Conservation (phyloP, 2,113 vertebrate genomes). For the Nanorana parkeri region DNA sequence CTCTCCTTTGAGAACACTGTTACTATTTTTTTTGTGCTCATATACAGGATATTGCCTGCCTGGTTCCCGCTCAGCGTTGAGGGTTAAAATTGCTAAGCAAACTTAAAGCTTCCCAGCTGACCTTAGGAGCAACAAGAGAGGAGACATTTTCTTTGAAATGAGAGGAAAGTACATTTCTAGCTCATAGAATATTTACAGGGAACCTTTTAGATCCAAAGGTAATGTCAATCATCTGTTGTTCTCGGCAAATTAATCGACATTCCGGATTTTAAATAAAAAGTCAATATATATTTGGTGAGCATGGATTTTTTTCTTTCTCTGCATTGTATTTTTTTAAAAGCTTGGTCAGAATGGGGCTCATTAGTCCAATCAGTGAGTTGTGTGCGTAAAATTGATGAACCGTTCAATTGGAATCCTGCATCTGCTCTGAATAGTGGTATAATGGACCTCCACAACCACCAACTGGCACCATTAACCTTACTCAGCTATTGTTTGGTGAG, state of each 20-base stretch:
- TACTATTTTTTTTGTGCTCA: too few species aligned
- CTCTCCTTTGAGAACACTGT: too few species aligned
- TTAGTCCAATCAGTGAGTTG: not conserved
- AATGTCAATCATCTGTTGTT: slow-evolving; percentile 10
- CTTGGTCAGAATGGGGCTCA: not conserved
- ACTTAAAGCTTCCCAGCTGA: not conserved
- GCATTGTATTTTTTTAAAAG: not conserved
- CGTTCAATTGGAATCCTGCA: too few species aligned
- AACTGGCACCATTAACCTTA: too few species aligned
- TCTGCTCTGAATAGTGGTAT: too few species aligned
- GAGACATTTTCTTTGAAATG: not conserved
- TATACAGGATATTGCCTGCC: not conserved
- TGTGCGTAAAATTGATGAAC: too few species aligned
- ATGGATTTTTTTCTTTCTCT: slow-evolving; percentile 15
- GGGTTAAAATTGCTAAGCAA: not conserved
- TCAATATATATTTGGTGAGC: slow-evolving; percentile 34
- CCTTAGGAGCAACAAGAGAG: not conserved
- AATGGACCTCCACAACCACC: too few species aligned
- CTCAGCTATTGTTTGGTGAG: too few species aligned
- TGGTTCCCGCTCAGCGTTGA: not conserved
- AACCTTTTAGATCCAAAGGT: not conserved
- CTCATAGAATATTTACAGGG: slow-evolving; percentile 17
- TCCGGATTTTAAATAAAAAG: slow-evolving; percentile 17
- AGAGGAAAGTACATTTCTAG: not conserved
- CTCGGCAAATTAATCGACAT: slow-evolving; percentile 11